phyloP scores from a whole-genome alignment of 2,888 invertebrate species.

The Tipula vernalis region DNA sequence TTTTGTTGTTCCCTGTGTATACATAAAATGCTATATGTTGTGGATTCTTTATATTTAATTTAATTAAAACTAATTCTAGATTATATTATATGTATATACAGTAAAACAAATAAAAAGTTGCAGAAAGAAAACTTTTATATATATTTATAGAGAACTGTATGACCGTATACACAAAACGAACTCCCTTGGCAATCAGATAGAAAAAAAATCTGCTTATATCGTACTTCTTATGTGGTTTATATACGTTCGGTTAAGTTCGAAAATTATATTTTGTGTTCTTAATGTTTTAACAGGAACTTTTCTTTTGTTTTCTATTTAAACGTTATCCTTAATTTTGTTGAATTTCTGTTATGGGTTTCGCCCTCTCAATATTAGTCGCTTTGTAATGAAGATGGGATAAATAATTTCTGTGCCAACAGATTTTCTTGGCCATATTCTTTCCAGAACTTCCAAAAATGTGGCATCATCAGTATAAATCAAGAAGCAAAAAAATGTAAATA shows the following conservation, averaged over 20 bases:
- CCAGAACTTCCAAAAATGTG: too few relatives aligned
- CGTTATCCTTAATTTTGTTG: not conserved
- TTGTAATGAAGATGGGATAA: too few relatives aligned
- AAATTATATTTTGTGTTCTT: not conserved
- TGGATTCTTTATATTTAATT: slow-evolving; percentile 4
- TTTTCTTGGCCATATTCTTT: too few relatives aligned
- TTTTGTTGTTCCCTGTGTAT: not conserved
- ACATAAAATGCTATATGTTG: not conserved
- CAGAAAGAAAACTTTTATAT: not conserved
- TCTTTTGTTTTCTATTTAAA: not conserved
- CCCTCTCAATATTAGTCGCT: too few relatives aligned
- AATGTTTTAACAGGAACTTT: not conserved
- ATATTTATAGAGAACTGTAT: not conserved
- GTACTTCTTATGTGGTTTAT: not conserved
- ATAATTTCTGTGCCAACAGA: too few relatives aligned
- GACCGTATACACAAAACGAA: not conserved
- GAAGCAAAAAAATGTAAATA: too few relatives aligned
- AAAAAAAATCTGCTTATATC: not conserved
- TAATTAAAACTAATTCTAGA: not conserved
- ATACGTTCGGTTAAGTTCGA: not conserved
- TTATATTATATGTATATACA: not conserved
- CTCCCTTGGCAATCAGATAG: not conserved
- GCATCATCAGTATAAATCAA: too few relatives aligned
- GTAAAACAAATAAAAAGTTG: not conserved
- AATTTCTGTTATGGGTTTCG: too few relatives aligned